These are phyloP conservation scores for Machimus atricapillus DNA, from an alignment of 2,888 invertebrate species.

Conservation along the genomic window DNA sequence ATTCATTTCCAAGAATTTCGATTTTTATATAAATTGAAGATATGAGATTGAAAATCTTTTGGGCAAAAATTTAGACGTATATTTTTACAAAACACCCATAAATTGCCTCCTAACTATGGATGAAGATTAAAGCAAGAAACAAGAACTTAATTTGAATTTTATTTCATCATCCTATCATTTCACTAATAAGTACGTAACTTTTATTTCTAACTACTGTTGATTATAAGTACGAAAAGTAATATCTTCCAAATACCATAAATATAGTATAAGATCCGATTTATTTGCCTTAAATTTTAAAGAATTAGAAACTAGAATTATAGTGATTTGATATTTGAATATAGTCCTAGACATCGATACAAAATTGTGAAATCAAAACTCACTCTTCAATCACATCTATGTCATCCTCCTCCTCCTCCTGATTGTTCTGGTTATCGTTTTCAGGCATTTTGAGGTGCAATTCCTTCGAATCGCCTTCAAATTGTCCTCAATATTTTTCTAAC, in stretches of 20 bases:
- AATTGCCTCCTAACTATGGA: not conserved
- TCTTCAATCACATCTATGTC: constrained; percentile 56
- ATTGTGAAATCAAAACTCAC: not conserved
- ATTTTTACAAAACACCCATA: not conserved
- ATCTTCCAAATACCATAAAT: too few relatives aligned
- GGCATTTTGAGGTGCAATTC: constrained; percentile 45
- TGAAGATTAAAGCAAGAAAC: too few relatives aligned
- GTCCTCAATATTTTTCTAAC: not conserved
- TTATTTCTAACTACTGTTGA: too few relatives aligned
- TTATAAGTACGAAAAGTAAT: too few relatives aligned
- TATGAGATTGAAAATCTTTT: not conserved
- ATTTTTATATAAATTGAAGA: not conserved
- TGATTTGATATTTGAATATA: not conserved
- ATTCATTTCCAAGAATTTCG: not conserved
- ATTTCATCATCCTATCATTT: too few relatives aligned
- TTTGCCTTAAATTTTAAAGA: not conserved
- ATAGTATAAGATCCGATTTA: too few relatives aligned
- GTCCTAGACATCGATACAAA: not conserved
- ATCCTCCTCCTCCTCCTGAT: constrained; percentile 56
- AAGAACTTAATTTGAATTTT: not conserved
- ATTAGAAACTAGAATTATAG: not conserved
- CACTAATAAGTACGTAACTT: too few relatives aligned
- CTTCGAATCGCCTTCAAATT: not conserved
- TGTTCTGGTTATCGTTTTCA: constrained; percentile 50
- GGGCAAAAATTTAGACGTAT: not conserved